Base-by-base conservation (phyloP, 2,888 invertebrate genomes). In the Dolomedes plantarius region DNA sequence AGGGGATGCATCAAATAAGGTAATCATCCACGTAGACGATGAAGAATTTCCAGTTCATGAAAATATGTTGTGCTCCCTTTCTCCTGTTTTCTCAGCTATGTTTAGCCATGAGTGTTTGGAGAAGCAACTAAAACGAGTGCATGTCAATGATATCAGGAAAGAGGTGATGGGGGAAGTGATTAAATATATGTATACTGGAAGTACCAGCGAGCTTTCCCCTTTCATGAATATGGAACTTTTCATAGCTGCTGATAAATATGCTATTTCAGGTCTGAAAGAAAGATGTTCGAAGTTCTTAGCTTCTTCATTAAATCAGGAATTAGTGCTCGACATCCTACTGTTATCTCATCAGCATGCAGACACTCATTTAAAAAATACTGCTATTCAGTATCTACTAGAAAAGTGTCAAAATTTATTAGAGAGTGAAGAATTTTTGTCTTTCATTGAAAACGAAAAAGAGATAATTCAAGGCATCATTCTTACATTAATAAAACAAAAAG, bases 41-140 rank as follows among this genome's bases (percentile, higher is more conserved):
- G 56, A 76, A 31, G 23, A 19, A 0, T 71, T 82, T 27, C 62
- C 69, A 32, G 82, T 82, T 13, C 82, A 82, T 32, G 64, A 69
- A 46, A 71, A 11, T 9, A 64, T 82, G 3, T 28, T 82, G 2
- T 82, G 71, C 19, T 82, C 71, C 5, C 56, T 65, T 32, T 82
- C 82, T 3, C 36, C 75, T n/a, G 82, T 82, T 27, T 82, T 82
- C 32, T 7, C 82, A 19, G 82, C 82, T n/a, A 82, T 82, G 82
- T 82, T 82, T 16, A n/a, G 46, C 11, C 71, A 82, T 46, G 71
- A 82, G 23, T 82, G 41, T 11, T 29, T 46, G 19, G 82, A 82
- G 64, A 76, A 46, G 19, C 23, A 36, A 11, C 62, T 50, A 27
- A 82, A 50, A 11, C 31, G n/a, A 16, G 62, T 82, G 7, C 11